Evolutionary conservation across 2,888 invertebrate species (phyloP).

Genomic region (Lithophane ornitopus): DNA sequence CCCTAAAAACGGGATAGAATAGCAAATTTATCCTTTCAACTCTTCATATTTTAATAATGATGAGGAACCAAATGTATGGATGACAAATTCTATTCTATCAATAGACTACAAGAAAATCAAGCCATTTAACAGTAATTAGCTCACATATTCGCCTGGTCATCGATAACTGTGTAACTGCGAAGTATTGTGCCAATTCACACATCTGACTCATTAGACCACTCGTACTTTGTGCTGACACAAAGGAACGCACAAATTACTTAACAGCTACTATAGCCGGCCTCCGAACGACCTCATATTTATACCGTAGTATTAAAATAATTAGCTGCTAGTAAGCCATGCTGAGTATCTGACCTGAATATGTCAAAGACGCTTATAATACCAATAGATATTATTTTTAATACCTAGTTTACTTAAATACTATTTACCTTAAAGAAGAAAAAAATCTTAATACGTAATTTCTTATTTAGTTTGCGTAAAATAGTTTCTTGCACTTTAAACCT

Average conservation of each 20-base stretch:
- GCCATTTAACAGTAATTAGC: conserved; percentile 29
- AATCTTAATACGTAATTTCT: too few relatives aligned
- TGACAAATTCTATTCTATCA: background rate
- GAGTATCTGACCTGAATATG: conserved; percentile 47
- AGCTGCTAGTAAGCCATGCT: conserved; percentile 14
- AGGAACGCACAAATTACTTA: conserved; percentile 42
- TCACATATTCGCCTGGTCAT: conserved; percentile 22
- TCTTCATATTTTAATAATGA: background rate
- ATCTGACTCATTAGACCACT: conserved; percentile 42
- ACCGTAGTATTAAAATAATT: conserved; percentile 43
- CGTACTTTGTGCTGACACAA: conserved; percentile 42
- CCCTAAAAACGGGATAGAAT: background rate
- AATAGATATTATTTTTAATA: too few relatives aligned
- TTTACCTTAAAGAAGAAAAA: too few relatives aligned
- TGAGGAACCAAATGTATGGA: background rate
- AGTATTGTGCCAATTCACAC: conserved; percentile 33
- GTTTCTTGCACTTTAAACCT: too few relatives aligned
- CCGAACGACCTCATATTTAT: conserved; percentile 32
- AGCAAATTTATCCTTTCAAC: background rate
- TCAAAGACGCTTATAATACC: conserved; percentile 30
- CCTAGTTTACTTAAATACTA: too few relatives aligned
- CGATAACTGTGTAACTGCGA: conserved; percentile 20
- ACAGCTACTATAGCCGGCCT: conserved; percentile 17
- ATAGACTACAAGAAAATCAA: conserved; percentile 6
- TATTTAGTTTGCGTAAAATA: too few relatives aligned